Percentiles rank a stretch among this genome's conserved stretches.
Conservation (phyloP, 35 echinoderm and acorn worm genomes). For the Chiridota heheva region DNA sequence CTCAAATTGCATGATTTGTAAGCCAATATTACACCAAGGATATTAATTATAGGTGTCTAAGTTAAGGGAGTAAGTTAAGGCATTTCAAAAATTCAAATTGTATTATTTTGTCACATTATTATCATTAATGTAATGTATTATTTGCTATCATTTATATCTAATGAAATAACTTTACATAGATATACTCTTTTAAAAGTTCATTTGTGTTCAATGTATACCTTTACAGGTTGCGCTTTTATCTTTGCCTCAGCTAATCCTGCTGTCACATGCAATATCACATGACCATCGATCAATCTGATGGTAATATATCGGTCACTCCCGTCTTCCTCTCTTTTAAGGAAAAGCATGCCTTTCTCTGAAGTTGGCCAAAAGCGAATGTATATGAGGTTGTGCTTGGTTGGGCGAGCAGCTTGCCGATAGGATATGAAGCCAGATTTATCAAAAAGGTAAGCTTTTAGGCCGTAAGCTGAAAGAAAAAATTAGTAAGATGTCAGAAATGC, state of each 20-base stretch:
- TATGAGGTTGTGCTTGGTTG: conserved; percentile 68
- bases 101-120: not conserved
- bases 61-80: not conserved
- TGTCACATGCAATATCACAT: conserved; percentile 59
- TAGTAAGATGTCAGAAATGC: not conserved
- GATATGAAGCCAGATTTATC: conserved; percentile 63
- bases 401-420: conserved; percentile 52
- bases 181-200: not conserved
- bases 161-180: not conserved
- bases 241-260: conserved; percentile 30
- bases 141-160: not conserved
- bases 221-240: conserved; percentile 1
- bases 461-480: conserved; percentile 20
- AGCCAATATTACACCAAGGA: not conserved
- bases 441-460: conserved; percentile 35
- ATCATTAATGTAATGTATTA: not conserved
- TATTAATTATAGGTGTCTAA: too few relatives aligned
- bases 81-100: not conserved
- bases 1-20: not conserved
- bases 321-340: conserved; percentile 55
- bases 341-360: conserved; percentile 48
- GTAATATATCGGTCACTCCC: conserved; percentile 11
- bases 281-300: conserved; percentile 20
- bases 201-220: not conserved
- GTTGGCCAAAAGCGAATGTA: conserved; percentile 58